These are phyloP conservation scores for Adelphocoris suturalis DNA, from an alignment of 2,888 invertebrate species.

Conservation along the genomic window DNA sequence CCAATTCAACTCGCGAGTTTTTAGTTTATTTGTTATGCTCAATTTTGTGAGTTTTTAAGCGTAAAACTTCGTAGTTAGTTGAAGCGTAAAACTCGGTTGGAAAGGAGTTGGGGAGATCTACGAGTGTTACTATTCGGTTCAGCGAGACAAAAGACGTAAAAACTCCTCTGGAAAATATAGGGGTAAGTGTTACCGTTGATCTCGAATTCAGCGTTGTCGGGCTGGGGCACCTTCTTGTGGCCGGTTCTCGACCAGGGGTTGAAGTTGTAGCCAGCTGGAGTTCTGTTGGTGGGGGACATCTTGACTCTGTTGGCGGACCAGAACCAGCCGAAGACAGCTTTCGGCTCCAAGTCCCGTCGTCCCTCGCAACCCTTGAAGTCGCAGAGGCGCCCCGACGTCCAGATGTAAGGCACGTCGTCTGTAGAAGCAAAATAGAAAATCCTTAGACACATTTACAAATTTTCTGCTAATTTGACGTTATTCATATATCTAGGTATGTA, in stretches of 20 bases:
- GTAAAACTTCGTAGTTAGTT: too few species aligned
- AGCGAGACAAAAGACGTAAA: too few species aligned
- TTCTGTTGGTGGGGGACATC: slow-evolving; percentile 89
- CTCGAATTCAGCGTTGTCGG: slow-evolving; percentile 94
- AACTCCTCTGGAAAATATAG: too few species aligned
- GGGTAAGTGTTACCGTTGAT: slow-evolving; percentile 82
- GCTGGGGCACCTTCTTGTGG: slow-evolving; percentile 92
- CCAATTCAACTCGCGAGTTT: too few species aligned
- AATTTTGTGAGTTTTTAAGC: too few species aligned
- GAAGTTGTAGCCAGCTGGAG: slow-evolving; percentile 85
- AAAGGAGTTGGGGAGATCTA: too few species aligned
- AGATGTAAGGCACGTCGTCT: slow-evolving; percentile 95
- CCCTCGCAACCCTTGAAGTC: slow-evolving; percentile 96
- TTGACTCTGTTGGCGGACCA: slow-evolving; percentile 95
- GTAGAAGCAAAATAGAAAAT: not conserved
- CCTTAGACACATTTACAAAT: too few species aligned
- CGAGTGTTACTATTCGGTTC: too few species aligned
- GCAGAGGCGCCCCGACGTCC: slow-evolving; percentile 94
- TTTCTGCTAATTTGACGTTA: too few species aligned
- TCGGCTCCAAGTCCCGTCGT: slow-evolving; percentile 91
- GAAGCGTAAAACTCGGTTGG: too few species aligned
- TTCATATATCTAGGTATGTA: too few species aligned
- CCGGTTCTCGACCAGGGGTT: slow-evolving; percentile 95
- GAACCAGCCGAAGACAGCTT: slow-evolving; percentile 93
- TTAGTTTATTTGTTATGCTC: too few species aligned